Conservation (phyloP, 1,140 invertebrate species). For the Cydia splendana region DNA sequence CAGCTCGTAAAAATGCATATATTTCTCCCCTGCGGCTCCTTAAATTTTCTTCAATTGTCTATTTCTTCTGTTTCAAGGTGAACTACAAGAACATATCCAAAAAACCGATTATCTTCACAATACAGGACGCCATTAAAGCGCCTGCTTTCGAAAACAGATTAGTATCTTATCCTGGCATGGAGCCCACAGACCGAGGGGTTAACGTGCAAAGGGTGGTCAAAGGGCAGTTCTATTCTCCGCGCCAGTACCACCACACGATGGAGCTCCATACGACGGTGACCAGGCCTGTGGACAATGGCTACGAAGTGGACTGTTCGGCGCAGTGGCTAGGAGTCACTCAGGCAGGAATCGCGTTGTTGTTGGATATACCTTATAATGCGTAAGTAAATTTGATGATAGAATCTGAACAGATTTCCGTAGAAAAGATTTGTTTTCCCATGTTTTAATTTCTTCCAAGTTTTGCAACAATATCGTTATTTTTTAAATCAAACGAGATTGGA, state of each 20-base stretch:
- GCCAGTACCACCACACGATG: constrained; percentile 83
- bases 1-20: too few species aligned
- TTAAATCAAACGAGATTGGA: too few species aligned
- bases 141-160: constrained; percentile 50
- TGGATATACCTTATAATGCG: constrained; percentile 70
- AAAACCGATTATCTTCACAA: constrained; percentile 73
- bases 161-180: constrained; percentile 36
- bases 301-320: constrained; percentile 78
- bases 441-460: too few species aligned
- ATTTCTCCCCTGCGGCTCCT: too few species aligned
- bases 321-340: constrained; percentile 85
- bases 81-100: constrained; percentile 75
- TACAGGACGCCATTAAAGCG: constrained; percentile 81
- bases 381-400: constrained; percentile 37
- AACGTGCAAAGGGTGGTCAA: constrained; percentile 70
- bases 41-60: too few species aligned
- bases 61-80: constrained; percentile 50
- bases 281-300: constrained; percentile 82
- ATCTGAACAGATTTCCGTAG: neutral
- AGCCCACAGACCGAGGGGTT: constrained; percentile 45
- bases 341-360: constrained; percentile 78
- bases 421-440: too few species aligned
- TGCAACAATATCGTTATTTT: too few species aligned
- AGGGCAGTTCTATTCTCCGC: constrained; percentile 62
- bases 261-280: constrained; percentile 82